A percentile compares a stretch with the other conserved stretches of the same genome.
phyloP scores from a whole-genome alignment of 2,113 vertebrate genomes.

The Heterotilapia buettikoferi region DNA sequence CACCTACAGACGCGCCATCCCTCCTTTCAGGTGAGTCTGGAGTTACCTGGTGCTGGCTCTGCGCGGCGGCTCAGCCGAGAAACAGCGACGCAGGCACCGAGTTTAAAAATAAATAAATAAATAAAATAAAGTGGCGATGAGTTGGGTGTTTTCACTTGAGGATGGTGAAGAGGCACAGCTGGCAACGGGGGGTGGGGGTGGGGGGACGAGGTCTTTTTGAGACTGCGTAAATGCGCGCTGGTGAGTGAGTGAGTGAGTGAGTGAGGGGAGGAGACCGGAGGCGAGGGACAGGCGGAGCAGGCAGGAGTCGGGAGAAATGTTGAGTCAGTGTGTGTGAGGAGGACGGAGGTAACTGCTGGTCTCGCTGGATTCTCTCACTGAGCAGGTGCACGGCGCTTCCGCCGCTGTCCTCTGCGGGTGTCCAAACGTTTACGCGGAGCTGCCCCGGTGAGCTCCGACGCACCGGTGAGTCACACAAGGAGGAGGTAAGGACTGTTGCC shows the following conservation, averaged over 20 bases:
- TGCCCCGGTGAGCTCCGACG: background rate
- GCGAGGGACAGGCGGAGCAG: background rate
- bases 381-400: background rate
- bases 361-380: background rate
- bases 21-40: slow-evolving; percentile 34
- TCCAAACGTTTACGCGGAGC: slow-evolving; percentile 4
- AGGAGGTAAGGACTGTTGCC: background rate
- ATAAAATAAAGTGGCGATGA: background rate
- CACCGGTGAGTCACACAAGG: background rate
- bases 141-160: background rate
- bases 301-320: background rate
- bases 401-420: background rate
- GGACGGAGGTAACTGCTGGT: background rate
- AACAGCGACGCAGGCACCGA: background rate
- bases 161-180: background rate
- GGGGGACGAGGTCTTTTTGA: background rate
- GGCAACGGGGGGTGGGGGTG: background rate
- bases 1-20: background rate
- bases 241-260: background rate
- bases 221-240: slow-evolving; percentile 24
- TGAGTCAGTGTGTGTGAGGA: background rate
- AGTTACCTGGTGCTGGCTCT: slow-evolving; percentile 17
- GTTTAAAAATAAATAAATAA: background rate
- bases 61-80: background rate
- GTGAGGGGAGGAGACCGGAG: background rate